These are phyloP conservation scores for Augiades crinisus DNA, from an alignment of 2,888 invertebrate species.

Conservation along the genomic window DNA sequence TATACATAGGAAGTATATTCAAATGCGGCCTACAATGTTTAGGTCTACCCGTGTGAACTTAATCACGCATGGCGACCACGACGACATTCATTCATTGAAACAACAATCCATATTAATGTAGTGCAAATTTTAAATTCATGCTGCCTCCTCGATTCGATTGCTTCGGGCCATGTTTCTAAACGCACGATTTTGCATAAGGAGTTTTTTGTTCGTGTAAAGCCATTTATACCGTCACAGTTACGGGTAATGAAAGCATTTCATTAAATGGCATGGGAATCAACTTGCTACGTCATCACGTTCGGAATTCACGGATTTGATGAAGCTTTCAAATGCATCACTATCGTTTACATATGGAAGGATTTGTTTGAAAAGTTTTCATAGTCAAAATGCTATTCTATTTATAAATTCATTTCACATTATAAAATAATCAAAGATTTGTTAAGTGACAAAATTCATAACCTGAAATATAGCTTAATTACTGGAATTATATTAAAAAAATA, in stretches of 20 bases:
- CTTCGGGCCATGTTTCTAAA: conserved; percentile 68
- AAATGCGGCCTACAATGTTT: conserved; percentile 77
- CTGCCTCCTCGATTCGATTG: conserved; percentile 72
- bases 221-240: conserved; percentile 68
- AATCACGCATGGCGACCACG: conserved; percentile 78
- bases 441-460: no score
- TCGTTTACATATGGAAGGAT: no score
- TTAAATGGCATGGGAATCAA: conserved; percentile 51
- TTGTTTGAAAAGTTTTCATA: no score
- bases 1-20: conserved; percentile 80
- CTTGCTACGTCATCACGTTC: background rate
- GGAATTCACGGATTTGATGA: no score
- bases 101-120: conserved; percentile 80
- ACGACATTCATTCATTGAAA: conserved; percentile 78
- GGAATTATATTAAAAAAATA: no score
- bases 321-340: no score
- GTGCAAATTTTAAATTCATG: conserved; percentile 80
- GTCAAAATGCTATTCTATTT: no score
- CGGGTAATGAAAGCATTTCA: conserved; percentile 56
- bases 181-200: conserved; percentile 76
- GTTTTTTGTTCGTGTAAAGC: conserved; percentile 70
- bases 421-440: no score
- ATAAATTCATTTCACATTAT: no score
- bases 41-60: conserved; percentile 79
- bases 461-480: no score